These are phyloP conservation scores for Acleris cristana DNA, from an alignment of 2,888 invertebrate genomes.

Conservation along the genomic window DNA sequence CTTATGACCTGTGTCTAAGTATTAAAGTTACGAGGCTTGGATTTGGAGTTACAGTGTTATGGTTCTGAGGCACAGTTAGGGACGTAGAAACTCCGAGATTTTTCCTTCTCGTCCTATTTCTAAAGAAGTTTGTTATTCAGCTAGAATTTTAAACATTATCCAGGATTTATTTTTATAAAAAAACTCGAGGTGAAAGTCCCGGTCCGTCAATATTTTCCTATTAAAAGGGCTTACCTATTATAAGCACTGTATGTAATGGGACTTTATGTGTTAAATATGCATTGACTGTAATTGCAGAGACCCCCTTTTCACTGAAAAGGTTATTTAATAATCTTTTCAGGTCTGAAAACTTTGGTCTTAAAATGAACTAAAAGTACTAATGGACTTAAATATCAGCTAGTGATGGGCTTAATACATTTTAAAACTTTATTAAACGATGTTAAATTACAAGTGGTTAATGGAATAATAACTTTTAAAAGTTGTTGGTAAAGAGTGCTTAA, in stretches of 20 bases:
- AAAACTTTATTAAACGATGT: conserved; percentile 5
- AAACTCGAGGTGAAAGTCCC: too few relatives aligned
- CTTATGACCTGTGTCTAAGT: too few relatives aligned
- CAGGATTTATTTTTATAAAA: not conserved
- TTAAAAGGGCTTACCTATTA: too few relatives aligned
- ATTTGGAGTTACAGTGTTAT: too few relatives aligned
- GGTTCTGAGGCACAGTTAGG: not conserved
- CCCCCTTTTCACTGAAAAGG: not conserved
- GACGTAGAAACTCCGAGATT: not conserved
- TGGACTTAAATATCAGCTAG: conserved; percentile 4
- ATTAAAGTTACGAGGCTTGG: too few relatives aligned
- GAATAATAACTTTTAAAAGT: conserved; percentile 6
- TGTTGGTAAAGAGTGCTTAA: not conserved
- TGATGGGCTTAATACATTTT: conserved; percentile 1
- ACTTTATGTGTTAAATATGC: too few relatives aligned
- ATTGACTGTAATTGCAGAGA: too few relatives aligned
- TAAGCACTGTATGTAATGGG: too few relatives aligned
- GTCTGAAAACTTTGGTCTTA: not conserved
- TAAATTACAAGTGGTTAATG: not conserved
- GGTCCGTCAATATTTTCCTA: too few relatives aligned
- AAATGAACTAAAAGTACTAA: conserved; percentile 9
- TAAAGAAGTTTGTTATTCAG: not conserved
- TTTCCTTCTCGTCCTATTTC: not conserved
- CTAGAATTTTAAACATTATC: not conserved
- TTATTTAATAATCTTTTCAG: not conserved